A percentile compares a stretch with the other conserved stretches of the same genome.
Evolutionary conservation across 2,797 vertebrate species (phyloP).

Genomic region (Prunella strophiata): DNA sequence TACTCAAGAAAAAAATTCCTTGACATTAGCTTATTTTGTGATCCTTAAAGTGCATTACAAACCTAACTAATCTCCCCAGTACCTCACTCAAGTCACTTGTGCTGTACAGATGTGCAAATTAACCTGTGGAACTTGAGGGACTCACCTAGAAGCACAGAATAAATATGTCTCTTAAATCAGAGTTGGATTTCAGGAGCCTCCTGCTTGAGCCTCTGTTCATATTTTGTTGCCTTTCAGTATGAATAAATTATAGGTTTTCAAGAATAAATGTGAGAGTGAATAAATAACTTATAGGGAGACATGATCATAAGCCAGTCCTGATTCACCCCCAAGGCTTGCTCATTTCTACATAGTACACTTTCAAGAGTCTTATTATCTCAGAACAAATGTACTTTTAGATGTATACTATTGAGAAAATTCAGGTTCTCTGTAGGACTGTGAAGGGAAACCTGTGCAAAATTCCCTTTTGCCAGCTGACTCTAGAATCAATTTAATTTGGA

Average conservation of each 20-base stretch:
- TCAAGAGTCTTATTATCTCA: neutral
- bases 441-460: neutral
- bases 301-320: neutral
- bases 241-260: constrained; percentile 42
- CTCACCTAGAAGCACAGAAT: neutral
- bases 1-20: neutral
- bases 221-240: constrained; percentile 6
- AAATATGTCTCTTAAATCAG: neutral
- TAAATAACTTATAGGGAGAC: constrained; percentile 23
- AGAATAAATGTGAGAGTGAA: constrained; percentile 18
- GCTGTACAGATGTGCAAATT: neutral
- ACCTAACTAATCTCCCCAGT: neutral
- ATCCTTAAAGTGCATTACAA: neutral
- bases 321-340: neutral
- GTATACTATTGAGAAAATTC: neutral
- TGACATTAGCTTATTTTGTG: neutral
- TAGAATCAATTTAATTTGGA: neutral
- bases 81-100: neutral
- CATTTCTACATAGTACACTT: neutral
- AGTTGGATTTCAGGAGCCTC: neutral
- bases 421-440: neutral
- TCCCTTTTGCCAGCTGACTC: neutral
- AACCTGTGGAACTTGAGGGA: neutral
- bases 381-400: neutral
- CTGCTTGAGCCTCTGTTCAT: neutral